Base-by-base conservation (phyloP, 1,140 invertebrate genomes). In the Belonocnema kinseyi region DNA sequence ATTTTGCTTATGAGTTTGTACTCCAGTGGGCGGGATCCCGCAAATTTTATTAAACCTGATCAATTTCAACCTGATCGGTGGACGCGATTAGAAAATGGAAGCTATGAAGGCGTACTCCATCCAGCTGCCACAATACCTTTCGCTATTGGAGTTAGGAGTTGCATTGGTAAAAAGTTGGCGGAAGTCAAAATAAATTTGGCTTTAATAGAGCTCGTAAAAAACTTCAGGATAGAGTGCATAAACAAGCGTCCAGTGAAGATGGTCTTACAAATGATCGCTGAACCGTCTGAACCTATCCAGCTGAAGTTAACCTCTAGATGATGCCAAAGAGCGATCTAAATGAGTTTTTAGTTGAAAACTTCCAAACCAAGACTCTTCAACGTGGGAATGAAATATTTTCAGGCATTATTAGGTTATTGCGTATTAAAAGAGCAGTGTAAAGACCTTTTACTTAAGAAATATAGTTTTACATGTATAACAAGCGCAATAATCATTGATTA, bases 1-100 rank as follows among this genome's bases (percentile, higher is more conserved):
- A 88, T 97, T 76, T 90, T 97, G 10, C 88, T 97, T 8, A 92
- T 97, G 82, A 98, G 97, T 3, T 91, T 97, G 33, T 98, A 96
- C 83, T 96, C 96, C 8, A 95, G 95, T 58, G 94, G 97, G 0
- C 92, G 96, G 70, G 93, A 97, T 90, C 85, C 92, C 5, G 85
- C 91, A 50, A 93, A 96, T 89, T 98, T 97, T 88, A 87, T 92
- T 19, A 82, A 94, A 50, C 94, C 97, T 1, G 84, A 94, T 70
- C 82, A 93, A 76, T 97, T 98, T 86, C 80, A 92, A 52, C 97
- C 97, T 0, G 94, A 95, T 82, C 92, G 97, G 46, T 98, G 97
- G 97, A 87, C 92, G 11, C 92, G 93, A 79, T 90, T 90, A 78
- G 82, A 92, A 54, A 83, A 89, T 56, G 93, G 92, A 78, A 89